A percentile compares a stretch with the other conserved stretches of the same genome.
Evolutionary conservation across 2,797 vertebrate species (phyloP).

Genomic region (Hypotaenidia philippensis): DNA sequence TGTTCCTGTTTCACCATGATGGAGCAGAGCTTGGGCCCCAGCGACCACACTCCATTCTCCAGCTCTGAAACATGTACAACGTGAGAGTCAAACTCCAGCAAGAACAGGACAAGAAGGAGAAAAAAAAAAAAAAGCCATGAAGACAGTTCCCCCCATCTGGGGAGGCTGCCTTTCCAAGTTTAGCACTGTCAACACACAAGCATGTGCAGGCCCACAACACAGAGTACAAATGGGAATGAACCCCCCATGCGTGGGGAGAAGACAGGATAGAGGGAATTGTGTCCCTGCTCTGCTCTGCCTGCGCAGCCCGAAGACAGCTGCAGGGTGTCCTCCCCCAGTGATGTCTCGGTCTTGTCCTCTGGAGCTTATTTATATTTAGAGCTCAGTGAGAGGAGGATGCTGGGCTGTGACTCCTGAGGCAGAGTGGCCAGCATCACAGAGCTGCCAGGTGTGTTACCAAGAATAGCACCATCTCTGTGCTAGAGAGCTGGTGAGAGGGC

Average conservation of each 20-base stretch:
- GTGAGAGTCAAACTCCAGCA: conserved; percentile 39
- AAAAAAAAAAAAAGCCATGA: neutral
- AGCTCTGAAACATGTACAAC: conserved; percentile 81
- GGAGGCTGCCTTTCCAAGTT: conserved; percentile 22
- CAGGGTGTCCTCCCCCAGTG: neutral
- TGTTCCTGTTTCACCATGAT: conserved; percentile 97
- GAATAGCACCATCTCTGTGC: neutral
- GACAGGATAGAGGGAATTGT: neutral
- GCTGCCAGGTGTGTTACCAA: neutral
- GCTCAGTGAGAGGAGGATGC: neutral
- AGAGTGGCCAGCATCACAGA: neutral
- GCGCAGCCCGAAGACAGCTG: neutral
- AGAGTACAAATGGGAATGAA: conserved; percentile 16
- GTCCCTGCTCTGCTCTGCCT: neutral
- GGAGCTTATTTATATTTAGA: conserved; percentile 4
- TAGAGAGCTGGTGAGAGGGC: neutral
- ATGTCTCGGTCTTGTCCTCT: neutral
- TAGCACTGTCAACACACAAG: conserved; percentile 29
- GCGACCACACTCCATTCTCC: conserved; percentile 90
- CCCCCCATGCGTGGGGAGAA: neutral
- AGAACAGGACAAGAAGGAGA: neutral
- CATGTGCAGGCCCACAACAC: conserved; percentile 20
- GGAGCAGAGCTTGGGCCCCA: conserved; percentile 94
- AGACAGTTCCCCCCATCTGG: neutral
- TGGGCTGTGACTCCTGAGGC: neutral